A percentile compares a stretch with the other conserved stretches of the same genome.
Evolutionary conservation across 2,113 vertebrate genomes (phyloP).

Genomic region (Poeciliopsis retropinna): DNA sequence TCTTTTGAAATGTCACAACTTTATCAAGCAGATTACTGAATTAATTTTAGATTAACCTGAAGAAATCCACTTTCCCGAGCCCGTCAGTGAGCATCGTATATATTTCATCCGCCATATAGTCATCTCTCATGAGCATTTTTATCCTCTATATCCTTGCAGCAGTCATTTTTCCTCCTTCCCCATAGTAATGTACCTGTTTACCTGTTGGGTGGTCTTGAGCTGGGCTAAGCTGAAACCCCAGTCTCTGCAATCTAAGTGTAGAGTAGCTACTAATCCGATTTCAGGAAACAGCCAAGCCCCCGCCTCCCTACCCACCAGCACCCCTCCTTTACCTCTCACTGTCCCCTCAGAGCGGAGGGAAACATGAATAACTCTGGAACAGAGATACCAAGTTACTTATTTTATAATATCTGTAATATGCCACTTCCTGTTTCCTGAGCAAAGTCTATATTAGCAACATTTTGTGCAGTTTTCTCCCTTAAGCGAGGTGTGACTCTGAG

Average conservation of each 20-base stretch:
- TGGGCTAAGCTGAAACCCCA: constrained; percentile 77
- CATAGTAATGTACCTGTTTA: constrained; percentile 83
- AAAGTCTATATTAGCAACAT: constrained; percentile 79
- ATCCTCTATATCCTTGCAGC: constrained; percentile 37
- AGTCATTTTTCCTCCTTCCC: constrained; percentile 55
- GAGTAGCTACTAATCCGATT: constrained; percentile 86
- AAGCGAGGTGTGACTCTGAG: constrained; percentile 80
- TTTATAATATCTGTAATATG: constrained; percentile 72
- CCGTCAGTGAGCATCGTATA: constrained; percentile 44
- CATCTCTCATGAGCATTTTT: constrained; percentile 55
- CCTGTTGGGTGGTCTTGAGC: constrained; percentile 85
- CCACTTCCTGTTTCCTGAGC: constrained; percentile 79
- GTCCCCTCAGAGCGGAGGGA: constrained; percentile 51
- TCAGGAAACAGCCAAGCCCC: constrained; percentile 82
- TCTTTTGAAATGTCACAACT: constrained; percentile 1
- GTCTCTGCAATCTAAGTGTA: constrained; percentile 81
- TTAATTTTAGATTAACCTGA: constrained; percentile 45
- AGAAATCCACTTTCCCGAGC: constrained; percentile 26
- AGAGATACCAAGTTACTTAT: constrained; percentile 26
- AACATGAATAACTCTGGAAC: constrained; percentile 40
- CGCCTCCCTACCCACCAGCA: constrained; percentile 54
- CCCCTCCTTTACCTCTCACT: constrained; percentile 32
- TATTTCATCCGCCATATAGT: constrained; percentile 55
- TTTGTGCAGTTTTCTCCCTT: constrained; percentile 81
- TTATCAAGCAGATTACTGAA: constrained; percentile 28